Base-by-base conservation (phyloP, 1,140 invertebrate genomes). In the Platyscapa corneri region DNA sequence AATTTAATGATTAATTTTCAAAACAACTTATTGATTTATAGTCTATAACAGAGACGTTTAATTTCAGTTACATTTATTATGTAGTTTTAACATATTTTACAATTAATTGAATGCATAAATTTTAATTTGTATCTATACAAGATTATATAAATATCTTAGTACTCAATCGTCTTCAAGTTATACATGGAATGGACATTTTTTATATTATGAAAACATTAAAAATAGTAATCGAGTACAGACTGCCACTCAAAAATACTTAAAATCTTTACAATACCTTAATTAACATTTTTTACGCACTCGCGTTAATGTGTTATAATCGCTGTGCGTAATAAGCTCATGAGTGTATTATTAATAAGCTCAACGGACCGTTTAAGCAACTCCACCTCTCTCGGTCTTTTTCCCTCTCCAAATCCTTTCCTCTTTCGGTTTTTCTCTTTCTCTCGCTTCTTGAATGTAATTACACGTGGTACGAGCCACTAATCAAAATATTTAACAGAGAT, bases 401-500 rank as follows among this genome's bases (percentile, higher is more conserved):
- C 37, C 67, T 70, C 18, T n/a, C 27, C 18, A 18, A 53, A 18
- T 37, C 34, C 0, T 7, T 70, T 20, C 7, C 67, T 6, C 16
- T 20, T n/a, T 70, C 16, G 8, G 32, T 70, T 23, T 37, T 1
- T 42, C 16, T 74, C n/a, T 39, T 20, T 70, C 67, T 60, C 27
- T 60, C 67, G 32, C 37, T 1, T 74, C 34, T 32, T 12, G 7
- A 70, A 6, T 0, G 3, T 37, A 74, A 74, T 74, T 74, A 42
- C n/a, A 74, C 5, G 14, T 39, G 20, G 0, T 65, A 30, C 18
- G 65, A 70, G 46, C 18, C 42, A 30, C 64, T 82, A 70, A 53
- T 65, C 42, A 65, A 82, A 72, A 82, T 23, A 53, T 42, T 39
- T 82, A 49, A 82, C 53, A 72, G 65, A 82, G 42, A 70, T 8